Evolutionary conservation across 2,888 invertebrate genomes (phyloP), one percentile per base, ranked within the genome.

Genomic region (Corythucha ciliata): DNA sequence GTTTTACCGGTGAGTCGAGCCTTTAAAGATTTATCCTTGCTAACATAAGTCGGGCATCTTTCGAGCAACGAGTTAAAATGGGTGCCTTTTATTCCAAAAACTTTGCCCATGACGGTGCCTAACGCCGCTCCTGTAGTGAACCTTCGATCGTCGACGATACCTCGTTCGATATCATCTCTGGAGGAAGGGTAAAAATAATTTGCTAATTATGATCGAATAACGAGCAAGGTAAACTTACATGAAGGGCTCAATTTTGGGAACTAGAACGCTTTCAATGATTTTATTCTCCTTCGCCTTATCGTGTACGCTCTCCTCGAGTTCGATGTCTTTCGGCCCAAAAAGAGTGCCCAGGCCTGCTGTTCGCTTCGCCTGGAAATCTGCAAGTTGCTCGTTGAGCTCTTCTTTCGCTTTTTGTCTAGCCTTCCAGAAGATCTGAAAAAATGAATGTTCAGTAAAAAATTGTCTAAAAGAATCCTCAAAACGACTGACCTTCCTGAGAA

Each of bases 331-430:
- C 1, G 91, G 89, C 1, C 93, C 94, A 70, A 87, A 94, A 60
- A 96, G 77, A 44, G 83, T 83, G 12, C 86, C 91, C 54, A 94
- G 72, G 2, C 94, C 94, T 27, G 91, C 84, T 29, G 83, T 87
- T 60, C 92, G 73, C 69, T 93, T 93, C 62, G 83, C 83, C 65
- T 92, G 83, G 70, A 87, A 87, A 68, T 91, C 90, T 24, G 78
- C 78, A 45, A 93, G 72, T 63, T 85, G 83, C 61, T 81, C 81
- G 47, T 80, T 78, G 45, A 92, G 71, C 66, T 88, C 88, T 60
- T 85, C 83, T 63, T 83, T 82, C 5, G 90, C 89, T 61, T 83
- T 79, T 58, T 79, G 78, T 32, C 94, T 76, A 45, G 93, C 90
- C 63, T 90, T 88, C 71, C 83, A 80, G 68, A 97, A 97, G 56